Percentiles rank a stretch among this genome's conserved stretches.
Conservation (phyloP, 2,888 invertebrate genomes). For the Autographa gamma region DNA sequence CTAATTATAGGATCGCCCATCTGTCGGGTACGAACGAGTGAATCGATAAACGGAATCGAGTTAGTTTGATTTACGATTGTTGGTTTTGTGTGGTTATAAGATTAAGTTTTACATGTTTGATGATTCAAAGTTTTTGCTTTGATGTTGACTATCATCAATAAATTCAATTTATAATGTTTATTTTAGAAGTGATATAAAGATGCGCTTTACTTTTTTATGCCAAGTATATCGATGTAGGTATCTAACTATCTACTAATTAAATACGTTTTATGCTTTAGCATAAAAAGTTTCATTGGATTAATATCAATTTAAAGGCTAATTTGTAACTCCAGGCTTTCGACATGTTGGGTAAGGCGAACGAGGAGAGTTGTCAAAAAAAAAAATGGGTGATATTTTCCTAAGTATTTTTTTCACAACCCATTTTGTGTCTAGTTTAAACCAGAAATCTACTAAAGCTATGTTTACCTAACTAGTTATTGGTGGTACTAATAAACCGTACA, state of each 20-base stretch:
- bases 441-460: conserved; percentile 62
- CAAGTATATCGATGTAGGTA: no score
- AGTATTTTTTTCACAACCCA: no score
- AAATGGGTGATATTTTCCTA: no score
- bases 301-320: no score
- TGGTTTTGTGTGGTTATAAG: conserved; percentile 30
- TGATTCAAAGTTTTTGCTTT: not conserved
- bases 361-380: no score
- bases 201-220: no score
- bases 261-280: no score
- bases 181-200: conserved; percentile 58
- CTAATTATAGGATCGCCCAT: conserved; percentile 70
- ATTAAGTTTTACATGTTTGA: not conserved
- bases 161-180: not conserved
- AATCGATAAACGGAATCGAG: conserved; percentile 64
- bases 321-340: no score
- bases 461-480: conserved; percentile 57
- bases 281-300: no score
- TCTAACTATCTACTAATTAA: no score
- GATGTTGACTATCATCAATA: not conserved
- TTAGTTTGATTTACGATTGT: conserved; percentile 50
- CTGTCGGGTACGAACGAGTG: conserved; percentile 71
- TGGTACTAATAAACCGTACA: conserved; percentile 74
- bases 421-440: no score
- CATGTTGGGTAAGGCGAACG: no score